Evolutionary conservation across 1,140 invertebrate species (phyloP), one percentile per base, ranked within the genome.

Genomic region (Camponotus vicinus): DNA sequence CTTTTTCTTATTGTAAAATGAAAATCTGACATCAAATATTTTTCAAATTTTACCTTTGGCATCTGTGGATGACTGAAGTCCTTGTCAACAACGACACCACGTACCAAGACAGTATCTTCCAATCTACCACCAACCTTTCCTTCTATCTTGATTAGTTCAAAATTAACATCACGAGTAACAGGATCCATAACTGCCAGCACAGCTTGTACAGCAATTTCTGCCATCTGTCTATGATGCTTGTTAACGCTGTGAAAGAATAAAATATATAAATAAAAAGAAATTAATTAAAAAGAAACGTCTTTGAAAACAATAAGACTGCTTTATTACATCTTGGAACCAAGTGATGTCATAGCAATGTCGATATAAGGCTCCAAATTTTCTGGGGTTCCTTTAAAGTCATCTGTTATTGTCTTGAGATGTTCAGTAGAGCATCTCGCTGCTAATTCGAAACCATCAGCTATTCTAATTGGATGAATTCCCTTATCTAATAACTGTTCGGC

Each of bases 41-140:
- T 13, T 73, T 0, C 5, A 15, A 57, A 69, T 1, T 78, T 92
- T 93, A 98, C 97, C 96, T 98, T 99, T 1, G 99, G 99, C 99
- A 99, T 99, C 96, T 99, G 99, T 73, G 99, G 98, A 96, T 99
- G 99, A 91, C 98, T 99, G 96, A 99, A 98, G 86, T 99, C 99
- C 95, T 99, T 99, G 93, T 99, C 99, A 27, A 99, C 97, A 86
- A 99, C 97, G 5, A 99, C 99, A 80, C 99, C 99, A 90, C 98
- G 98, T 15, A 99, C 98, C 49, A 99, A 95, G 96, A 99, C 97
- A 0, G 99, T 99, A 94, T 99, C 99, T 95, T 99, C 99, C 93
- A 99, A 96, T 86, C 97, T 97, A 8, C 99, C 99, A 76, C 99
- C 99, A 37, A 99, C 98, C 96, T 99, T 99, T 1, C 98, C 98